Percentiles rank a stretch among this genome's conserved stretches.
phyloP scores from a whole-genome alignment of 2,888 invertebrate genomes.

The Caenorhabditis virilis region DNA sequence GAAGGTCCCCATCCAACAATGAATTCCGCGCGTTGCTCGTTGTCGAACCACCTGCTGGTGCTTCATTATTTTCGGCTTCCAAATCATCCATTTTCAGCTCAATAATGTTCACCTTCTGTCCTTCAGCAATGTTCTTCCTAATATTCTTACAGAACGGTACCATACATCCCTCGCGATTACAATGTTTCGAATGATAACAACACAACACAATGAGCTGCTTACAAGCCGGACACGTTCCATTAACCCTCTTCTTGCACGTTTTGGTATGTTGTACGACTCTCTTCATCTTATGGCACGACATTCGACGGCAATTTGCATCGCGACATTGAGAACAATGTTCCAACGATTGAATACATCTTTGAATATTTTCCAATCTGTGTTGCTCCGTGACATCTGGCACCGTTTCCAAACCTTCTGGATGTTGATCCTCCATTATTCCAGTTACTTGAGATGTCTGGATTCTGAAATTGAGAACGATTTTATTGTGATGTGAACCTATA shows the following conservation, averaged over 20 bases:
- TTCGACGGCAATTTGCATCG: constrained; percentile 95
- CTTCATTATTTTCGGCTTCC: constrained; percentile 12
- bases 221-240: constrained; percentile 96
- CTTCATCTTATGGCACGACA: constrained; percentile 99
- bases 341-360: constrained; percentile 88
- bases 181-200: constrained; percentile 98
- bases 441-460: too few relatives aligned
- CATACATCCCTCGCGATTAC: constrained; percentile 72
- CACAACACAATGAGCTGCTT: constrained; percentile 97
- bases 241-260: constrained; percentile 87
- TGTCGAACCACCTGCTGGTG: too few relatives aligned
- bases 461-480: too few relatives aligned
- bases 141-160: constrained; percentile 98
- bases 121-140: constrained; percentile 95
- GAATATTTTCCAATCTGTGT: constrained; percentile 69
- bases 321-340: constrained; percentile 96
- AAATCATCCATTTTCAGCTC: too few relatives aligned
- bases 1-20: constrained; percentile 70
- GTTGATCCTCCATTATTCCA: too few relatives aligned
- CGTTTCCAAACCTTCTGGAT: too few relatives aligned
- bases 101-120: constrained; percentile 90
- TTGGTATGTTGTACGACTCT: constrained; percentile 96
- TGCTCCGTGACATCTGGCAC: constrained; percentile 78
- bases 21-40: constrained; percentile 7
- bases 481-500: too few relatives aligned